Conservation (phyloP, 2,797 vertebrate species). For the Phaenicophaeus curvirostris region DNA sequence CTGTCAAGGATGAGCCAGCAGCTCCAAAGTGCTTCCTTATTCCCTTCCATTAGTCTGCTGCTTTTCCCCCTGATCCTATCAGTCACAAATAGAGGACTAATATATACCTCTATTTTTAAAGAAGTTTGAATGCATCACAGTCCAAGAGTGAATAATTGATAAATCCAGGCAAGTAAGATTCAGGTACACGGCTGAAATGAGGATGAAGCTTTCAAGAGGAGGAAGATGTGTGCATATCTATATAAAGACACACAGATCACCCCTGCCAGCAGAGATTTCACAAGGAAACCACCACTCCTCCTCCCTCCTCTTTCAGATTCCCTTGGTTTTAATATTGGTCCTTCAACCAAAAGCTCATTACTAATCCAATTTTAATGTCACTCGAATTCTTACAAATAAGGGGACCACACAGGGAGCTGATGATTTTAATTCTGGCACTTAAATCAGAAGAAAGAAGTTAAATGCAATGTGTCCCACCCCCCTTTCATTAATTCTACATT, state of each 20-base stretch:
- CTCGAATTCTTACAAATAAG: slow-evolving; percentile 45
- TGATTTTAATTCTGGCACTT: slow-evolving; percentile 66
- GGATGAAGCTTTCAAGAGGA: slow-evolving; percentile 16
- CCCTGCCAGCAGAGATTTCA: not conserved
- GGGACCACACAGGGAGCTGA: slow-evolving; percentile 61
- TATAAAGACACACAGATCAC: not conserved
- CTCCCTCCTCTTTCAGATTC: not conserved
- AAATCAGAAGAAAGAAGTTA: slow-evolving; percentile 36
- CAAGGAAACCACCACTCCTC: not conserved
- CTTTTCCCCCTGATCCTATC: slow-evolving; percentile 52
- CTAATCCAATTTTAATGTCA: slow-evolving; percentile 58
- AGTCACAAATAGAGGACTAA: slow-evolving; percentile 57
- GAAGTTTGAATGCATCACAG: slow-evolving; percentile 57
- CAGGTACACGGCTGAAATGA: not conserved
- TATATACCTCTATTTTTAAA: slow-evolving; percentile 46
- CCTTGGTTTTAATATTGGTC: slow-evolving; percentile 30
- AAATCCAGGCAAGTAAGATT: slow-evolving; percentile 25
- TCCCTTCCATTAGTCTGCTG: slow-evolving; percentile 70
- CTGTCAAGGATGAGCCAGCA: slow-evolving; percentile 66
- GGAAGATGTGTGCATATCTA: not conserved
- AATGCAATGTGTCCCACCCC: not conserved
- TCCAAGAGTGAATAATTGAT: slow-evolving; percentile 67
- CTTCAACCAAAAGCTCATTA: slow-evolving; percentile 55
- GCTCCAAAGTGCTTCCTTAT: slow-evolving; percentile 58
- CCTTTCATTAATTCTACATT: not conserved